Evolutionary conservation across 2,113 vertebrate genomes (phyloP).

Genomic region (Steatornis caripensis): DNA sequence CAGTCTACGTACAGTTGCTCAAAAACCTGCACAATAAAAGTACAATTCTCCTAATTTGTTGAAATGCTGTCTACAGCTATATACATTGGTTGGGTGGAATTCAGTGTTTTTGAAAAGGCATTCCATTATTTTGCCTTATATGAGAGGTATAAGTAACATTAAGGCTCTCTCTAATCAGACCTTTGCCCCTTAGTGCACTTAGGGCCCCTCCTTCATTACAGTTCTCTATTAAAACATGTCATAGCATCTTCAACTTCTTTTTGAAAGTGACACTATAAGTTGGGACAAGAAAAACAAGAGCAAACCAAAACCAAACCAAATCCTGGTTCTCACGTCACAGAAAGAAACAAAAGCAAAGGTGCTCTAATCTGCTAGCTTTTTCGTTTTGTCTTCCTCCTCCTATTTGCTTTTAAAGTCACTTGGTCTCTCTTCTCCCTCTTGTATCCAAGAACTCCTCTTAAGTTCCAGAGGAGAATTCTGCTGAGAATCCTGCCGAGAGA

Average conservation of each 20-base stretch:
- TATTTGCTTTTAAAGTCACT: not conserved
- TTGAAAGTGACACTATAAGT: not conserved
- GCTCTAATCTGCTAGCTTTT: not conserved
- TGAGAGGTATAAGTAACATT: not conserved
- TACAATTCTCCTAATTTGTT: not conserved
- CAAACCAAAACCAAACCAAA: not conserved
- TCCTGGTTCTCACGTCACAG: not conserved
- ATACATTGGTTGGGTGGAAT: not conserved
- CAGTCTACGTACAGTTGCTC: not conserved
- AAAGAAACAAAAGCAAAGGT: not conserved
- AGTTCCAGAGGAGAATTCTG: not conserved
- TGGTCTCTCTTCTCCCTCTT: not conserved
- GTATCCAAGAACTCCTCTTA: not conserved
- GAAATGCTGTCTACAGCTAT: not conserved
- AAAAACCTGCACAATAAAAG: not conserved
- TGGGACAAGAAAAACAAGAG: not conserved
- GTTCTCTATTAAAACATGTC: not conserved
- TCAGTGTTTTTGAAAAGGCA: not conserved
- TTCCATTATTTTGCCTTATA: not conserved
- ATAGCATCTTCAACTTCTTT: not conserved
- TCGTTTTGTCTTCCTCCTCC: not conserved
- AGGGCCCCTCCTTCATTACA: not conserved
- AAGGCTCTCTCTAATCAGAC: not conserved
- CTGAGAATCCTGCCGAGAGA: rapidly evolving
- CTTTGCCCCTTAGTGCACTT: not conserved